Base-by-base conservation (phyloP, 2,888 invertebrate genomes). In the Leptinotarsa juncta region DNA sequence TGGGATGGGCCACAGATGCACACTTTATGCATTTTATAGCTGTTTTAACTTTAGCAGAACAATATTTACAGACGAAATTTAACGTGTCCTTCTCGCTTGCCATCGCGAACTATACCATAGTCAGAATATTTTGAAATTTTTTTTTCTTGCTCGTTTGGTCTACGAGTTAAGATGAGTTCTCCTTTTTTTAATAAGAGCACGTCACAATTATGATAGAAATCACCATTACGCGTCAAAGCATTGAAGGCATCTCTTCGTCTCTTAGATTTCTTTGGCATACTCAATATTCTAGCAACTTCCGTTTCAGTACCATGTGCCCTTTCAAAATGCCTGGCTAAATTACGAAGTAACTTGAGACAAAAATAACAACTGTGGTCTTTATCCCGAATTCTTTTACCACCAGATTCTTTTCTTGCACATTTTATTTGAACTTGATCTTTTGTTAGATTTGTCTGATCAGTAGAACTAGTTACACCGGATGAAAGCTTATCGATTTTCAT, bases 201-300 rank as follows among this genome's bases (percentile, higher is more conserved):
- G 15, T 74, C 73, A 70, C 76, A 76, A 62, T 74, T 77, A 62
- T 74, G 74, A 53, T 77, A 70, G 72, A 77, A 77, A 70, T 77
- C 77, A 18, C 71, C 74, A 76, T 60, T 32, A 51, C 76, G 23
- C 65, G 53, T 65, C 20, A 73, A 20, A 48, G 26, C 26, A 26
- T 49, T 26, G 32, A 49, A 32, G 60, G 74, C 74, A 15, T 53
- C 57, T 69, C 69, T 74, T 68, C 74, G 50, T 49, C 76, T 67
- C 62, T 51, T 69, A 62, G 73, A 73, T 42, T 65, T 66, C 18
- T 69, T 57, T 66, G 76, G 66, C 60, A 76, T 73, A 67, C 23
- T 48, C 53, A 76, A 71, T 70, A 65, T 71, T 71, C 42, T 55
- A 7, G 73, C 73, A 42, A 75, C 72, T 67, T 75, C 75, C 32